Evolutionary conservation across 1,140 invertebrate species (phyloP).

Genomic region (Varroa destructor): DNA sequence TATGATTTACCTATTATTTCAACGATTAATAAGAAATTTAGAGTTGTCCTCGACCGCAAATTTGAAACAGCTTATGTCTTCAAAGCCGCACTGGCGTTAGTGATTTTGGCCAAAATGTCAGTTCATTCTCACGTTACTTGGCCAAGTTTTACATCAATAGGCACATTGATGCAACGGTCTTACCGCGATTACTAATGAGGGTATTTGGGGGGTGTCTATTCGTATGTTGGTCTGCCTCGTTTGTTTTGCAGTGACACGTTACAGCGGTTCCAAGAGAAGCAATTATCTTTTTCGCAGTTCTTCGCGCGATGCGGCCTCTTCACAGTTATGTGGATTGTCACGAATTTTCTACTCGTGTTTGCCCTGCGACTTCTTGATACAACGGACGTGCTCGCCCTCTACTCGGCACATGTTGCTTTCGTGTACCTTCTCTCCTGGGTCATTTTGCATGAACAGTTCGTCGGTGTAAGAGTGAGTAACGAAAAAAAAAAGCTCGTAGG

Average conservation of each 20-base stretch:
- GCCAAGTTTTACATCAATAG: no score
- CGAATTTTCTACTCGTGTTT: slow-evolving; percentile 78
- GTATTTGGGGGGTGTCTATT: no score
- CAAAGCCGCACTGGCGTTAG: no score
- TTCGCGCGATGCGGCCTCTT: slow-evolving; percentile 61
- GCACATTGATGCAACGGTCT: no score
- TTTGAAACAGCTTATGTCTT: no score
- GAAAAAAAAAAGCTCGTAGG: neutral
- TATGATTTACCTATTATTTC: no score
- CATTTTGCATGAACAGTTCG: slow-evolving; percentile 86
- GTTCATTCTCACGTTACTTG: no score
- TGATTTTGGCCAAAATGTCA: no score
- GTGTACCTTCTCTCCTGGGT: slow-evolving; percentile 90
- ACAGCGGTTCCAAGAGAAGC: slow-evolving; percentile 37
- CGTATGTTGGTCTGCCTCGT: neutral
- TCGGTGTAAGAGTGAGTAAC: slow-evolving; percentile 73
- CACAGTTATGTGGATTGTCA: slow-evolving; percentile 76
- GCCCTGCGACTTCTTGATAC: slow-evolving; percentile 67
- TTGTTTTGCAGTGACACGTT: slow-evolving; percentile 37
- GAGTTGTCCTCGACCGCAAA: no score
- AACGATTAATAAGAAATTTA: no score
- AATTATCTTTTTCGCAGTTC: slow-evolving; percentile 37
- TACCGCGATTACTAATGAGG: no score
- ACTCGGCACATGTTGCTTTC: slow-evolving; percentile 80
- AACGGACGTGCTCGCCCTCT: slow-evolving; percentile 79